A percentile compares a stretch with the other conserved stretches of the same genome.
Evolutionary conservation across 2,113 vertebrate genomes (phyloP).

Genomic region (Hassar affinis): DNA sequence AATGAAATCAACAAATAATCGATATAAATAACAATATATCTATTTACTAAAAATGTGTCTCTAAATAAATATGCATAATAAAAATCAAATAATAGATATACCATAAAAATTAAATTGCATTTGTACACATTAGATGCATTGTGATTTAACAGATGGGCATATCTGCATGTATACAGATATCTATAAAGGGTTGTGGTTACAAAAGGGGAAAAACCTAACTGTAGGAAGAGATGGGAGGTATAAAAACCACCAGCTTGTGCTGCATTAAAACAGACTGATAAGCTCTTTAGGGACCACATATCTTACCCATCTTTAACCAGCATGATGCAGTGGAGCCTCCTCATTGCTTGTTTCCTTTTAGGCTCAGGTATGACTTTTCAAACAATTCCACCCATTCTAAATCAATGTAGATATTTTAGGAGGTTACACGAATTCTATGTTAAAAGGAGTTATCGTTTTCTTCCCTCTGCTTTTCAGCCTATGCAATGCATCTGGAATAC

Average conservation of each 20-base stretch:
- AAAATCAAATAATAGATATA: no score
- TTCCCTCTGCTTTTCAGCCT: slow-evolving; percentile 19
- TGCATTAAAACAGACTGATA: not conserved
- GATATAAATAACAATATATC: no score
- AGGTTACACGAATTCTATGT: not conserved
- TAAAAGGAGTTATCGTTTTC: not conserved
- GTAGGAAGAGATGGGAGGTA: not conserved
- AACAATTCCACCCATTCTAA: not conserved
- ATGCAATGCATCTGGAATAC: slow-evolving; percentile 22
- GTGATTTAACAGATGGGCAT: not conserved
- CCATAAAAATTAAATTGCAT: not conserved
- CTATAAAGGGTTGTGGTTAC: not conserved
- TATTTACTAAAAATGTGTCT: no score
- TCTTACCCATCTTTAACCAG: not conserved
- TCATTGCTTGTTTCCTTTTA: not conserved
- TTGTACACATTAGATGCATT: not conserved
- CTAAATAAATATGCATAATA: no score
- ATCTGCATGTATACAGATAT: not conserved
- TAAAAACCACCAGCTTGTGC: not conserved
- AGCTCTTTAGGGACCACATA: not conserved
- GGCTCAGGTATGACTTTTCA: not conserved
- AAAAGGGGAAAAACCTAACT: not conserved
- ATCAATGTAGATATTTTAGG: not conserved
- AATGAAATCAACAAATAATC: no score
- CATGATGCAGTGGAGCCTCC: not conserved